These are phyloP conservation scores for Limenitis camilla DNA, from an alignment of 2,888 invertebrate genomes.

Conservation along the genomic window DNA sequence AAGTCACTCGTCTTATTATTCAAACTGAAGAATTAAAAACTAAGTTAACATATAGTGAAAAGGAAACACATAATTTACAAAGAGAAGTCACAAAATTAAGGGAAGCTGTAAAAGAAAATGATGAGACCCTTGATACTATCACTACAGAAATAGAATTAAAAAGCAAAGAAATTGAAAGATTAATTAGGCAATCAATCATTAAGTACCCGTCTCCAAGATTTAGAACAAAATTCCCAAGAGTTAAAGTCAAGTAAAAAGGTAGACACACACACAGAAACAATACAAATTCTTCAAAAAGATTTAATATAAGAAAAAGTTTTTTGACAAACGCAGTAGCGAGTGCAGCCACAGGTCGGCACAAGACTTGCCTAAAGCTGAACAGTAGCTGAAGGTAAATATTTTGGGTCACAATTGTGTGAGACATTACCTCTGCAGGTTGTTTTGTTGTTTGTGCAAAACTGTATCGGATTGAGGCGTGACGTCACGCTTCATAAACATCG, in stretches of 20 bases:
- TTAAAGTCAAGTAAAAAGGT: constrained; percentile 87
- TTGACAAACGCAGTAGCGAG: constrained; percentile 18
- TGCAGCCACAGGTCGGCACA: constrained; percentile 27
- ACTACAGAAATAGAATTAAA: constrained; percentile 78
- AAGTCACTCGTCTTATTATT: constrained; percentile 77
- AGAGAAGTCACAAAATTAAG: constrained; percentile 88
- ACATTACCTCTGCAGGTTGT: constrained; percentile 19
- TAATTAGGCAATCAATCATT: constrained; percentile 77
- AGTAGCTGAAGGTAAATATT: constrained; percentile 53
- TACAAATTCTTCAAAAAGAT: constrained; percentile 70
- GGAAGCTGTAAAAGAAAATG: constrained; percentile 86
- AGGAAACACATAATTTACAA: constrained; percentile 82
- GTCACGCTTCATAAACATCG: neutral
- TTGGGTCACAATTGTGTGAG: constrained; percentile 46
- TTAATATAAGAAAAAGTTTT: constrained; percentile 75
- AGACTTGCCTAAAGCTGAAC: constrained; percentile 14
- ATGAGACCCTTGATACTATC: constrained; percentile 82
- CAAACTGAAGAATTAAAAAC: constrained; percentile 81
- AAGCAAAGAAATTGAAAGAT: constrained; percentile 80
- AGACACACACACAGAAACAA: constrained; percentile 90
- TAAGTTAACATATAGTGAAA: constrained; percentile 81
- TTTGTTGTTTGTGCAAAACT: constrained; percentile 2
- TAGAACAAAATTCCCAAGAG: constrained; percentile 91
- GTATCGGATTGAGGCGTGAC: too few relatives aligned
- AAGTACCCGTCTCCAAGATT: constrained; percentile 81